Base-by-base conservation (phyloP, 2,797 vertebrate species). In the Xiphophorus birchmanni region DNA sequence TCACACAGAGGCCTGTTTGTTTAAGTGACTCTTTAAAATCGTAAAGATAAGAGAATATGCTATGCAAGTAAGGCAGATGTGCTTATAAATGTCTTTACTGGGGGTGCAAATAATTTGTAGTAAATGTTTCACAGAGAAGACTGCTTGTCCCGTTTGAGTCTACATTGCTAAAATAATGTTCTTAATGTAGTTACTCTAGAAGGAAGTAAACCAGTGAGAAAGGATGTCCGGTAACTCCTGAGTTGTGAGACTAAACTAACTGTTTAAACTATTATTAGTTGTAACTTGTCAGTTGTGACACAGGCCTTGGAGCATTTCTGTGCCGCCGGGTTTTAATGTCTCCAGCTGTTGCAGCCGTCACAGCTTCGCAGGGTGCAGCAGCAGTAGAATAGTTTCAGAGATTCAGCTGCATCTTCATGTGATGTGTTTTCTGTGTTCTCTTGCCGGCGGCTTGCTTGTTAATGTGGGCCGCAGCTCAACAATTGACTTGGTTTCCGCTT, bases 301-400 rank as follows among this genome's bases (percentile, higher is more conserved):
- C 32, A 35, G 21, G 0, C 69, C 13, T 23, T 26, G 15, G 23
- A 67, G 74, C 13, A 32, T 67, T 17, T 82, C 18, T 81, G 56
- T 78, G 18, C 73, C 2, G n/a, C 17, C 74, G 12, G 4, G 13
- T 79, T n/a, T 40, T 45, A 40, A 50, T 74, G 80, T 81, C 76
- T 82, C 73, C 92, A 94, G 91, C 91, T 94, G 93, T 79, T 90
- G 79, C 8, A 12, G 78, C 75, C 88, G 2, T n/a, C 0, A 93
- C 92, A 90, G 5, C 23, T 72, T 13, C 9, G 29, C 35, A 21
- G 47, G 79, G 74, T 50, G 79, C 82, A 81, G 84, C 85, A 83
- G 83, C 85, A 26, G 5, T 44, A 26, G n/a, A 18, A n/a, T 63
- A 58, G 17, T 21, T 54, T 73, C 87, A 48, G 21, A 26, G 75